Evolutionary conservation across 2,888 invertebrate species (phyloP).

Genomic region (Portevinia maculata): DNA sequence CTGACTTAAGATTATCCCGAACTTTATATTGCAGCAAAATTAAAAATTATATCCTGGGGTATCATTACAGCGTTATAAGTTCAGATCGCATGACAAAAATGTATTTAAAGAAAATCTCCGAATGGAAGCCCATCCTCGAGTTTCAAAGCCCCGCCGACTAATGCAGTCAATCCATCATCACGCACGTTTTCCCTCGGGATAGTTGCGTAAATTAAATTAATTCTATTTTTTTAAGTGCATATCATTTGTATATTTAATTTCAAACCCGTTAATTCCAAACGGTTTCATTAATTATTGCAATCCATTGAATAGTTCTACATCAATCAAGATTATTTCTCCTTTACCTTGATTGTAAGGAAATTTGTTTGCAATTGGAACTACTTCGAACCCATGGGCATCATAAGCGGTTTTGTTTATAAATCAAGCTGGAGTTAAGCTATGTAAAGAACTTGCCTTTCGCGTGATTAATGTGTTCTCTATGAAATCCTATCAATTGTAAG

Average conservation of each 20-base stretch:
- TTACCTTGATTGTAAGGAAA: not conserved
- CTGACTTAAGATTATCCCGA: too few relatives aligned
- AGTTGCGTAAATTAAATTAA: not conserved
- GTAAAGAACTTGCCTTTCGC: too few relatives aligned
- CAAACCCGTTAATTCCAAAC: constrained; percentile 11
- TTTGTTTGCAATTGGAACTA: not conserved
- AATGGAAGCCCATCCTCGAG: not conserved
- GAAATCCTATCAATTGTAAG: not conserved
- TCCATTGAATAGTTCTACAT: not conserved
- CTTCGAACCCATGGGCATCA: too few relatives aligned
- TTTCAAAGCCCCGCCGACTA: not conserved
- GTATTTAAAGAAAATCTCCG: not conserved
- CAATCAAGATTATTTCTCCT: not conserved
- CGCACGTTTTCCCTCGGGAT: not conserved
- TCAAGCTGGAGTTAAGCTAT: too few relatives aligned
- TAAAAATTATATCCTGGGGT: too few relatives aligned
- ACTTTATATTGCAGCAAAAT: too few relatives aligned
- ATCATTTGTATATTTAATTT: not conserved
- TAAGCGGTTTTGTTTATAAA: too few relatives aligned
- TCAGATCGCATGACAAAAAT: not conserved
- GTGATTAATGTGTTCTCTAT: too few relatives aligned
- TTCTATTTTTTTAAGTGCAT: not conserved
- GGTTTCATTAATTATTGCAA: constrained; percentile 10
- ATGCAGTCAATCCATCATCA: not conserved
- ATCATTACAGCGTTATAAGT: too few relatives aligned